phyloP scores from a whole-genome alignment of 2,797 vertebrate species.

The Morus bassanus region DNA sequence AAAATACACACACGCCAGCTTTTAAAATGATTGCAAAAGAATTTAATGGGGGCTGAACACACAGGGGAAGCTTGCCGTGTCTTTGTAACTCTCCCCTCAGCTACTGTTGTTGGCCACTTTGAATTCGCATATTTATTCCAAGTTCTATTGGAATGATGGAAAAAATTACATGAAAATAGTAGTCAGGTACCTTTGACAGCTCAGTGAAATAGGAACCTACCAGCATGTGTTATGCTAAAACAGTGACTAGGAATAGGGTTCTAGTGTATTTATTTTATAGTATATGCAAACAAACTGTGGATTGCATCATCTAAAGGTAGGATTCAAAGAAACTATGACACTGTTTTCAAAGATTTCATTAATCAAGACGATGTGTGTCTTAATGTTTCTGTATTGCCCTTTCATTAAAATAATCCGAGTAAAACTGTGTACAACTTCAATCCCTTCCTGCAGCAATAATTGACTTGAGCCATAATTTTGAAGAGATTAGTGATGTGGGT shows the following conservation, averaged over 20 bases:
- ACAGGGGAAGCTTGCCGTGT: neutral
- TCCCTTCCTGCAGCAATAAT: neutral
- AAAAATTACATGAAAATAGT: neutral
- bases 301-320: neutral
- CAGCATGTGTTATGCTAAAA: neutral
- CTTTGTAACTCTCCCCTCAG: neutral
- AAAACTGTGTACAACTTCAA: neutral
- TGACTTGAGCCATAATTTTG: neutral
- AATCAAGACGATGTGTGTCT: neutral
- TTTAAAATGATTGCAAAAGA: neutral
- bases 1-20: neutral
- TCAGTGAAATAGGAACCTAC: neutral
- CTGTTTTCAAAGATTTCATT: neutral
- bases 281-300: neutral
- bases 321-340: neutral
- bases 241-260: neutral
- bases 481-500: neutral
- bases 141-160: neutral
- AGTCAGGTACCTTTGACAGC: neutral
- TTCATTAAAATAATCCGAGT: neutral
- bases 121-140: neutral
- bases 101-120: neutral
- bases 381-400: neutral
- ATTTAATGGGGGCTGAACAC: neutral
- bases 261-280: neutral